Percentiles rank a stretch among this genome's conserved stretches.
phyloP scores from a whole-genome alignment of 2,888 invertebrate species.

The Drosophila nigricruria region DNA sequence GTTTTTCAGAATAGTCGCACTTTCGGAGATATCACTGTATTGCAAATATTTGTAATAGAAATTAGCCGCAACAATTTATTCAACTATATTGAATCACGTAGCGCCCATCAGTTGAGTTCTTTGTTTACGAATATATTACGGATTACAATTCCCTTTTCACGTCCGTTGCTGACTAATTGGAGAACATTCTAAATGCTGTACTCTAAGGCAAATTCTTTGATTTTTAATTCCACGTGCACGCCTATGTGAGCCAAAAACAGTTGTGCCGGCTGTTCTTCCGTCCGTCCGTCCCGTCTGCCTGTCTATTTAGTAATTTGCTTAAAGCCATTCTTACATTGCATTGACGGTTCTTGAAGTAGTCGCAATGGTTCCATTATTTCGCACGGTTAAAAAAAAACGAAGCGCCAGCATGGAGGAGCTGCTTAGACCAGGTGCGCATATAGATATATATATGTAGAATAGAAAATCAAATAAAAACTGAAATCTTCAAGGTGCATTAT shows the following conservation, averaged over 20 bases:
- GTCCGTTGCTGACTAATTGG: slow-evolving; percentile 31
- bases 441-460: background rate
- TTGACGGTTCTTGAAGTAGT: slow-evolving; percentile 3
- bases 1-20: background rate
- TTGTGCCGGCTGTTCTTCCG: slow-evolving; percentile 44
- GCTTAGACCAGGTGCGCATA: slow-evolving; percentile 2
- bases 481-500: slow-evolving; percentile 20
- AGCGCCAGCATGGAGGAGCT: slow-evolving; percentile 6
- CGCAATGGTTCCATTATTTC: slow-evolving; percentile 1
- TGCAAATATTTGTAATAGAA: background rate
- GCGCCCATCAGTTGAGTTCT: slow-evolving; percentile 10
- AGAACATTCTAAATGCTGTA: background rate
- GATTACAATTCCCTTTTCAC: background rate
- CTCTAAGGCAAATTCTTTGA: slow-evolving; percentile 6
- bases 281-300: slow-evolving; percentile 10
- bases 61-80: background rate
- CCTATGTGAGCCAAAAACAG: slow-evolving; percentile 36
- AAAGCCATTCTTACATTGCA: background rate
- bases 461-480: background rate
- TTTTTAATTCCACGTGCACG: slow-evolving; percentile 15
- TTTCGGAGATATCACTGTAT: slow-evolving; percentile 1
- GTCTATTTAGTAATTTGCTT: background rate
- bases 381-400: slow-evolving; percentile 2
- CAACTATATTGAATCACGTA: background rate
- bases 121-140: background rate